phyloP scores from a whole-genome alignment of 2,113 vertebrate genomes.

The Oncorhynchus nerka region DNA sequence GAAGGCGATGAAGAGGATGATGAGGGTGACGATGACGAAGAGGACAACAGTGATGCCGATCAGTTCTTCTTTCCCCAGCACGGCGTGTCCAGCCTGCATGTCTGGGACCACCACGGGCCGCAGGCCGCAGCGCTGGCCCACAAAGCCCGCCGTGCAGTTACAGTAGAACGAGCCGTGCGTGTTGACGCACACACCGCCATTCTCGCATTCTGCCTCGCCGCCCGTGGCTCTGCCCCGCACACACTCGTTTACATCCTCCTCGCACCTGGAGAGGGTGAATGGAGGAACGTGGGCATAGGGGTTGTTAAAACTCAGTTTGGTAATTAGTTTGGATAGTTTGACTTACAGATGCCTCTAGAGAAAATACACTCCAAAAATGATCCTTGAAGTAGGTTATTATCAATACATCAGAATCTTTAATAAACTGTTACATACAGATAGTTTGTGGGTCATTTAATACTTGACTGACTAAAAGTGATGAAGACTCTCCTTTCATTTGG shows the following conservation, averaged over 20 bases:
- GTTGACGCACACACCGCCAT: conserved; percentile 89
- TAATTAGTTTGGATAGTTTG: no score
- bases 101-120: conserved; percentile 92
- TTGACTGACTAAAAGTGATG: neutral
- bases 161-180: conserved; percentile 93
- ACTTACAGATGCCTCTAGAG: no score
- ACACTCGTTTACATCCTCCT: conserved; percentile 92
- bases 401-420: no score
- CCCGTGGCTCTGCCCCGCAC: conserved; percentile 73
- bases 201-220: conserved; percentile 83
- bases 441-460: no score
- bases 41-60: conserved; percentile 92
- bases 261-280: conserved; percentile 76
- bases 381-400: no score
- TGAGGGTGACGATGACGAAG: conserved; percentile 85
- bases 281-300: neutral
- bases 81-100: conserved; percentile 92
- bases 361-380: no score
- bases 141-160: conserved; percentile 91
- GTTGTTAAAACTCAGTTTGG: no score
- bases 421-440: no score
- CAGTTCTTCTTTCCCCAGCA: conserved; percentile 93
- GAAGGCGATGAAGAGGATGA: conserved; percentile 89
- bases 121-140: conserved; percentile 87
- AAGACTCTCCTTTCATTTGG: neutral